phyloP scores from a whole-genome alignment of 2,888 invertebrate genomes.

The Tipula confusa region DNA sequence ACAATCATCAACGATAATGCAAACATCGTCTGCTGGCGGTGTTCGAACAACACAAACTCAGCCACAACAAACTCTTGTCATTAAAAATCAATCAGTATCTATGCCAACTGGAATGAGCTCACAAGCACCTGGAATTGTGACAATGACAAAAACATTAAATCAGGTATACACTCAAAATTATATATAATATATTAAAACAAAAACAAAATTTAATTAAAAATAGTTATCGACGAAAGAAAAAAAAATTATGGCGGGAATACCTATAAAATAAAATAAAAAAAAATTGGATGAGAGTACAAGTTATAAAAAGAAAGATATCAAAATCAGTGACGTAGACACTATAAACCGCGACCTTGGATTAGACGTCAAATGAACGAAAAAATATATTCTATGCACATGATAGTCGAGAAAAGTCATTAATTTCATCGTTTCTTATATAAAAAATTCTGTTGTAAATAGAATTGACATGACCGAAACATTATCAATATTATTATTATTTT shows the following conservation, averaged over 20 bases:
- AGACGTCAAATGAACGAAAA: constrained; percentile 10
- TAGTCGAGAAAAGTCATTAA: neutral
- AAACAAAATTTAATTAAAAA: neutral
- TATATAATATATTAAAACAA: neutral
- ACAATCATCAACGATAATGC: constrained; percentile 40
- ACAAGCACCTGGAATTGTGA: constrained; percentile 60
- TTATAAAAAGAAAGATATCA: neutral
- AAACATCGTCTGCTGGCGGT: constrained; percentile 33
- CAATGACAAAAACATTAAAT: constrained; percentile 56
- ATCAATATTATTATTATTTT: neutral
- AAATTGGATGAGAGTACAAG: neutral
- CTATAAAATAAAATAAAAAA: neutral
- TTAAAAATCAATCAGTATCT: constrained; percentile 52
- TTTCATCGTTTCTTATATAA: too few relatives aligned
- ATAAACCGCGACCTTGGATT: neutral
- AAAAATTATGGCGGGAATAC: constrained; percentile 27
- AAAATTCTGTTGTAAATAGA: too few relatives aligned
- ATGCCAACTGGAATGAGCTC: constrained; percentile 53
- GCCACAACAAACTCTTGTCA: constrained; percentile 47
- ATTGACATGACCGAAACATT: neutral
- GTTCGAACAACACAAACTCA: constrained; percentile 41
- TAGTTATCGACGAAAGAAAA: neutral
- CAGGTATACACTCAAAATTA: constrained; percentile 42
- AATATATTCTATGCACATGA: neutral
- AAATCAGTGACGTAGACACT: constrained; percentile 1